Evolutionary conservation across 2,113 vertebrate species (phyloP).

Genomic region (Elachura formosa): DNA sequence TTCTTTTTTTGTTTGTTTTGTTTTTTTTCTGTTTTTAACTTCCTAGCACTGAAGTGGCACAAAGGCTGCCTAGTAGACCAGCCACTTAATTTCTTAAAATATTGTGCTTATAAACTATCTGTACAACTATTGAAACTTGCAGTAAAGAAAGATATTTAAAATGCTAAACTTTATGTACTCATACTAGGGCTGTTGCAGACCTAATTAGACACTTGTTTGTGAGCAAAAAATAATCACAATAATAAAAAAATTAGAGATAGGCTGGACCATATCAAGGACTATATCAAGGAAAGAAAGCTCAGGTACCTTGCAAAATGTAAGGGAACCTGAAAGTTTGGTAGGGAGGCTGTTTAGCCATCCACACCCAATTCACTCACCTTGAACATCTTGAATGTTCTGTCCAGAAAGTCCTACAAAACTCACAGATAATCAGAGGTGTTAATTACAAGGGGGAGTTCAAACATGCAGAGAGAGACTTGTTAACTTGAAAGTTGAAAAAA

Average conservation of each 20-base stretch:
- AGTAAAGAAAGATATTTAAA: slow-evolving; percentile 80
- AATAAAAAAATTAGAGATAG: slow-evolving; percentile 79
- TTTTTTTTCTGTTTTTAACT: slow-evolving; percentile 51
- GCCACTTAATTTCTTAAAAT: slow-evolving; percentile 81
- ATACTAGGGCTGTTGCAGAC: slow-evolving; percentile 76
- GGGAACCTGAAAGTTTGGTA: slow-evolving; percentile 37
- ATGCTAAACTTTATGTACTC: slow-evolving; percentile 75
- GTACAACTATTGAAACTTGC: slow-evolving; percentile 85
- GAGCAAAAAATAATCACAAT: slow-evolving; percentile 65
- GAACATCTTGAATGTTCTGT: slow-evolving; percentile 16
- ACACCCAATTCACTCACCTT: neutral
- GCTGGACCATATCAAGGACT: slow-evolving; percentile 70
- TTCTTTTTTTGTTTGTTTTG: neutral
- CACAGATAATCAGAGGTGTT: slow-evolving; percentile 51
- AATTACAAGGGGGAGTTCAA: slow-evolving; percentile 29
- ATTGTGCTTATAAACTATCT: slow-evolving; percentile 90
- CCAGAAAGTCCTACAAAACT: slow-evolving; percentile 51
- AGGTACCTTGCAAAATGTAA: slow-evolving; percentile 36
- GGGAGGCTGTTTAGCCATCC: slow-evolving; percentile 37
- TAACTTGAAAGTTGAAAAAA: slow-evolving; percentile 27
- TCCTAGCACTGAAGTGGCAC: slow-evolving; percentile 78
- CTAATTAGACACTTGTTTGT: slow-evolving; percentile 73
- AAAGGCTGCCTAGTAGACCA: slow-evolving; percentile 78
- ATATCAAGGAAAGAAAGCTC: slow-evolving; percentile 63
- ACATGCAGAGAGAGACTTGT: slow-evolving; percentile 49